Conservation (phyloP, 2,113 vertebrate genomes). For the Muntiacus muntjak region DNA sequence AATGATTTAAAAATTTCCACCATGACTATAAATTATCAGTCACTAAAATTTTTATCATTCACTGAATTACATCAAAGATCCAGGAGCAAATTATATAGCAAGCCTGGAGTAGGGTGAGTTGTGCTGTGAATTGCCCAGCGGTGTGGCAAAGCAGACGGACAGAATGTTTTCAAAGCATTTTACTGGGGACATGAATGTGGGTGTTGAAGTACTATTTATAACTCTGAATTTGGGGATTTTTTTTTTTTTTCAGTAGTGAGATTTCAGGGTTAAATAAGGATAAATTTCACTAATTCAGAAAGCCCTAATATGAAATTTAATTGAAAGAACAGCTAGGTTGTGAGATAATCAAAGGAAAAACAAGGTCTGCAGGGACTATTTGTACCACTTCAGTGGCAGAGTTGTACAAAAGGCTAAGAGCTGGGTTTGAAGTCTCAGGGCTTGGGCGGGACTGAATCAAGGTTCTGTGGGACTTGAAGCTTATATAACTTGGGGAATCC, state of each 20-base stretch:
- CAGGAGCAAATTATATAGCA: not conserved
- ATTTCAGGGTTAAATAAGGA: constrained; percentile 19
- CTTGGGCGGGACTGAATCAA: not conserved
- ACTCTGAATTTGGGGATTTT: not conserved
- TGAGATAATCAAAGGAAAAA: not conserved
- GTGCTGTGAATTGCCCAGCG: not conserved
- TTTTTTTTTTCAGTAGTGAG: not conserved
- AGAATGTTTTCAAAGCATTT: not conserved
- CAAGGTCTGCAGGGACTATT: not conserved
- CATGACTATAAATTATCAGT: constrained; percentile 2
- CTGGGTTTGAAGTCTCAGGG: not conserved
- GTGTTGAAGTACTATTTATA: constrained; percentile 29
- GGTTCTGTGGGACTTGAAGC: not conserved
- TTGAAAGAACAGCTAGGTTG: not conserved
- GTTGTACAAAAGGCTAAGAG: not conserved
- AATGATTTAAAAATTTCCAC: not conserved
- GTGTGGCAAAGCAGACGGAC: not conserved
- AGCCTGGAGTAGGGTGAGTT: not conserved
- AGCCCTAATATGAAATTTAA: not conserved
- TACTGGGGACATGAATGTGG: not conserved
- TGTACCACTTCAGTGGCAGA: not conserved
- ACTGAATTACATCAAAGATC: not conserved
- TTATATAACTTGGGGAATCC: not conserved
- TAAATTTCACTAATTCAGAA: not conserved
- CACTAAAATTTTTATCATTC: not conserved